Conservation (phyloP, 2,888 invertebrate species). For the Agrotis clavis region DNA sequence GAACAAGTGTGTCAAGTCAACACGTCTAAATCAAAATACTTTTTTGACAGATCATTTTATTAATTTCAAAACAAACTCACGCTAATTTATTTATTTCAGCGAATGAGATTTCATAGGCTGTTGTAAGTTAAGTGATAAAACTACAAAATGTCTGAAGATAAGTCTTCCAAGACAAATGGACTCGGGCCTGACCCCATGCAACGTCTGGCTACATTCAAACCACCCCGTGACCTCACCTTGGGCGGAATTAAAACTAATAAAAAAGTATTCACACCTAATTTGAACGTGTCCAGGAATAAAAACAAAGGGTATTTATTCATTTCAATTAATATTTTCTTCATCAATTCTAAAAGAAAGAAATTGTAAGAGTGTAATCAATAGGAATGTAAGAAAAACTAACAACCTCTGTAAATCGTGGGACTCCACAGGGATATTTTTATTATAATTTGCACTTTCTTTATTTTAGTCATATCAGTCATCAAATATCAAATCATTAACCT, state of each 20-base stretch:
- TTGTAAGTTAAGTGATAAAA: background rate
- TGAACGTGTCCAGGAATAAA: conserved; percentile 92
- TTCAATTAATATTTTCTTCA: background rate
- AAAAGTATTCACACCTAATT: conserved; percentile 92
- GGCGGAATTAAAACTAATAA: conserved; percentile 89
- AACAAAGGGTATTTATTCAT: conserved; percentile 83
- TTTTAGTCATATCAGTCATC: too few species aligned
- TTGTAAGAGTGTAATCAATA: background rate
- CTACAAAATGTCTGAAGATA: conserved; percentile 79
- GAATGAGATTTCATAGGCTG: background rate
- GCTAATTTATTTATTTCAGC: conserved; percentile 6
- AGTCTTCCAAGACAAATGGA: conserved; percentile 77
- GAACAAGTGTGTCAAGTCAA: background rate
- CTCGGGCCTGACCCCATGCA: conserved; percentile 79
- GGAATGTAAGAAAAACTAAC: too few species aligned
- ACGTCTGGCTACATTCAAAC: conserved; percentile 88
- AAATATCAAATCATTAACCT: too few species aligned
- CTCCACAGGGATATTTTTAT: too few species aligned
- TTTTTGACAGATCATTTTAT: background rate
- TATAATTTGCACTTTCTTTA: too few species aligned
- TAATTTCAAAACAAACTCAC: conserved; percentile 49
- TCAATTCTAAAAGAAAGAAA: background rate
- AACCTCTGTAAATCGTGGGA: too few species aligned
- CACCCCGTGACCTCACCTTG: conserved; percentile 91
- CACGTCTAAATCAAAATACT: background rate